A percentile compares a stretch with the other conserved stretches of the same genome.
These are phyloP conservation scores for Magallana nippona DNA, from an alignment of 2,888 invertebrate species.

Conservation along the genomic window DNA sequence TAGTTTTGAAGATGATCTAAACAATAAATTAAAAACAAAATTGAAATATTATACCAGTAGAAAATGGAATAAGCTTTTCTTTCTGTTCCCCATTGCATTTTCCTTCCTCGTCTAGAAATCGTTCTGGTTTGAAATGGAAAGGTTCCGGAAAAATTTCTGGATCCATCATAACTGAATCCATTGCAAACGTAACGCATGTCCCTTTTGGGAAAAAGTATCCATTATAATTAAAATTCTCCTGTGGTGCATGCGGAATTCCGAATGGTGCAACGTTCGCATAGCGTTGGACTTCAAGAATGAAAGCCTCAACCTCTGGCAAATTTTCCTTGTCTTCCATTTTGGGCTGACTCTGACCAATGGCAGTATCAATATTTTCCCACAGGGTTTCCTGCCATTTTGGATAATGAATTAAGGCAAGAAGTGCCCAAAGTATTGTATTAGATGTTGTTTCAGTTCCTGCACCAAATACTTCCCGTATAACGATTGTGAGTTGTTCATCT, in stretches of 20 bases:
- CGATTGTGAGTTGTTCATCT: slow-evolving; percentile 3
- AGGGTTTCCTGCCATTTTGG: slow-evolving; percentile 82
- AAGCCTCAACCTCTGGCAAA: slow-evolving; percentile 60
- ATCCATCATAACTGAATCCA: slow-evolving; percentile 57
- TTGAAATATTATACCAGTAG: slow-evolving; percentile 11
- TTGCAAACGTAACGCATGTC: slow-evolving; percentile 53
- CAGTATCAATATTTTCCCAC: slow-evolving; percentile 53
- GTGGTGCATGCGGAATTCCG: slow-evolving; percentile 53
- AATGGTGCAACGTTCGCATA: slow-evolving; percentile 59
- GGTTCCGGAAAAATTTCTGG: slow-evolving; percentile 51
- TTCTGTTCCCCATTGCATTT: slow-evolving; percentile 34
- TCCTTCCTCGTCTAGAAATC: slow-evolving; percentile 55
- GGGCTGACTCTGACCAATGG: slow-evolving; percentile 72
- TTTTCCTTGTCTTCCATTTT: slow-evolving; percentile 44
- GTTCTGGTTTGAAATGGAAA: slow-evolving; percentile 56
- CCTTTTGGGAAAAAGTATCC: slow-evolving; percentile 68
- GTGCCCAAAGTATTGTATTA: slow-evolving; percentile 91
- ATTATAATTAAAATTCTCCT: slow-evolving; percentile 57
- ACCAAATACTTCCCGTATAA: slow-evolving; percentile 13
- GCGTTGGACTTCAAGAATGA: slow-evolving; percentile 63
- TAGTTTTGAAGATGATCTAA: too few species aligned
- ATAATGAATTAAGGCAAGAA: slow-evolving; percentile 89
- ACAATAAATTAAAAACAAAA: too few species aligned
- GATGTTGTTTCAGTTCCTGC: slow-evolving; percentile 85
- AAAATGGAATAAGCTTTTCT: slow-evolving; percentile 48